Evolutionary conservation across 1,140 invertebrate genomes (phyloP), one percentile per base, ranked within the genome.

Genomic region (Pantala flavescens): DNA sequence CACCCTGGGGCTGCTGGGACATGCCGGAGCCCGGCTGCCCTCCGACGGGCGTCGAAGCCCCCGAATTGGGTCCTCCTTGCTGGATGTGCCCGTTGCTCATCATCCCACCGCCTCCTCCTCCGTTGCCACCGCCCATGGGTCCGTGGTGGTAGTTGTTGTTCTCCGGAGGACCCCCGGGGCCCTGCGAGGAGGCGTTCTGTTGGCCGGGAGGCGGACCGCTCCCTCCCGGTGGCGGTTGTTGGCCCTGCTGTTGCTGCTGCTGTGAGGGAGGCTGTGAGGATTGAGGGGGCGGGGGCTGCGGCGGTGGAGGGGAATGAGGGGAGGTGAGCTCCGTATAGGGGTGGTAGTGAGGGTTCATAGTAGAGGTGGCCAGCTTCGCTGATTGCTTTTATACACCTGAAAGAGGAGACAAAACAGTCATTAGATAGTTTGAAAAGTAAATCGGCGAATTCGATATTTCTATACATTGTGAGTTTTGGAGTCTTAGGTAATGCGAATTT

Each of bases 281-380:
- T 24, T 73, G 82, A 79, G 72, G 82, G 81, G 84, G 76, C 82
- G 84, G 77, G 83, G 82, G 74, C 85, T 81, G 81, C 86, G 85
- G 81, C 73, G 88, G 87, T 76, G 86, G 87, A 77, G 88, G 86
- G 80, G 87, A 87, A 84, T 89, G 87, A 78, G 88, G 87, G 80
- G 87, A 88, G 83, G 87, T 87, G 24, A 88, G 84, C 83, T 89
- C 87, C 83, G 86, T 84, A 82, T 88, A 89, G 82, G 87, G 86
- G 85, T 89, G 87, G 84, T 88, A 89, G 83, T 88, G 88, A 82
- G 88, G 87, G 87, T 89, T 89, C 88, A 89, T 89, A 80, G 85
- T 85, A 79, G 86, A 83, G 83, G 87, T 84, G 82, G 83, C 83
- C 83, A 84, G 83, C 79, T 84, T 84, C 49, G 49, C 49, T 63